These are phyloP conservation scores for Plestiodon gilberti DNA, from an alignment of 2,113 vertebrate genomes.

Conservation along the genomic window DNA sequence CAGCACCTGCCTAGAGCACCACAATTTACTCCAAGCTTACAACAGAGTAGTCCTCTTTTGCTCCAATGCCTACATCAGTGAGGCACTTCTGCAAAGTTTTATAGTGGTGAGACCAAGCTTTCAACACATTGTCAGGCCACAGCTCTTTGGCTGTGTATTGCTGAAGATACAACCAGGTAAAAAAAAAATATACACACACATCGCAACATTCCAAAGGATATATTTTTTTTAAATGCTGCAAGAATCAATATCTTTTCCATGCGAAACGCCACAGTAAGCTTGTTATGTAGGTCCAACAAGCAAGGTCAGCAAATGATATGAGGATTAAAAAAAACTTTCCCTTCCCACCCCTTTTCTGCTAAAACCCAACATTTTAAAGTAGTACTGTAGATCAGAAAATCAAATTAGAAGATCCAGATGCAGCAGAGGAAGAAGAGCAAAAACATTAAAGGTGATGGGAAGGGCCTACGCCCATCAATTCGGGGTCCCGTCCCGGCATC, in stretches of 20 bases:
- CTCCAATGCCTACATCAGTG: not conserved
- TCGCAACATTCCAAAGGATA: not conserved
- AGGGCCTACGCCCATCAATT: no score
- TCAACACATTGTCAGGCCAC: accelerated
- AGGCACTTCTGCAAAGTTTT: not conserved
- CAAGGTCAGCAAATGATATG: not conserved
- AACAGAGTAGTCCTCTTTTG: not conserved
- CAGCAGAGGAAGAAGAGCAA: not conserved
- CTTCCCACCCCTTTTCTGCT: not conserved
- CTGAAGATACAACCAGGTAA: accelerated
- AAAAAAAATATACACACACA: not conserved
- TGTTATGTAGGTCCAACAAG: not conserved
- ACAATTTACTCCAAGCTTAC: no score
- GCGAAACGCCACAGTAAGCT: not conserved
- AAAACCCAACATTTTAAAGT: not conserved
- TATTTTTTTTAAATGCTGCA: not conserved
- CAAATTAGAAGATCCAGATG: not conserved
- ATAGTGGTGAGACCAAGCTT: not conserved
- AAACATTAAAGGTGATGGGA: no score
- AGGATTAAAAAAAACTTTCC: not conserved
- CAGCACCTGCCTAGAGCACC: no score
- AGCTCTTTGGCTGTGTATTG: not conserved
- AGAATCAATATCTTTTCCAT: constrained; percentile 11
- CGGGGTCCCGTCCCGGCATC: no score
- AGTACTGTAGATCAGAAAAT: not conserved